Base-by-base conservation (phyloP, 1,140 invertebrate genomes). In the Spodoptera frugiperda region DNA sequence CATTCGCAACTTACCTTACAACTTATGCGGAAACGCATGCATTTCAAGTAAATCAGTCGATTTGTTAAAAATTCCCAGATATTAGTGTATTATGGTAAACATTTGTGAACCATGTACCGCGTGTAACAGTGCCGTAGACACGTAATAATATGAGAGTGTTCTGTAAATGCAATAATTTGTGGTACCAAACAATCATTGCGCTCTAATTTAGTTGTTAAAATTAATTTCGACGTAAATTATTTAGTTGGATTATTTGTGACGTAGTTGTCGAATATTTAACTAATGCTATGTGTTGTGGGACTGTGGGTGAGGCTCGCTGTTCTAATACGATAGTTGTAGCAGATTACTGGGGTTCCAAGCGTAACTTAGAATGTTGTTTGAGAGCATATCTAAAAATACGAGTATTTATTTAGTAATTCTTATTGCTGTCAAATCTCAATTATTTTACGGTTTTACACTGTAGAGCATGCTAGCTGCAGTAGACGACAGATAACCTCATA, bases 101-200 rank as follows among this genome's bases (percentile, higher is more conserved):
- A 39, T 1, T 39, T 39, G 33, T 39, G 5, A 39, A 10, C 12
- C 39, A 25, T 67, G 17, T 51, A 10, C 14, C 10, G 9, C n/a
- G 4, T 65, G 17, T 65, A 21, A 8, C 9, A 51, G 21, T 53
- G 30, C 19, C 21, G 11, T 19, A 25, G 48, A 30, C 19, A 14
- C 21, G 53, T 71, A 19, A 71, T 61, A n/a, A 46, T 51, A 30
- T 49, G 71, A 73, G 71, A 73, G 71, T 73, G 71, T 73, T 73
- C 71, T 59, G 39, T 61, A 15, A 59, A 59, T 30, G 44, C 17
- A 15, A 30, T 46, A 30, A 59, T 44, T 8, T 59, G 44, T 59
- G 44, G 55, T 48, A 48, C 46, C 30, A 17, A 57, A 73, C 70
- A 25, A 48, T 15, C 71, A 61, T 73, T 19, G 48, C 54, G 44